Evolutionary conservation across 2,888 invertebrate genomes (phyloP).

Genomic region (Dryobota labecula): DNA sequence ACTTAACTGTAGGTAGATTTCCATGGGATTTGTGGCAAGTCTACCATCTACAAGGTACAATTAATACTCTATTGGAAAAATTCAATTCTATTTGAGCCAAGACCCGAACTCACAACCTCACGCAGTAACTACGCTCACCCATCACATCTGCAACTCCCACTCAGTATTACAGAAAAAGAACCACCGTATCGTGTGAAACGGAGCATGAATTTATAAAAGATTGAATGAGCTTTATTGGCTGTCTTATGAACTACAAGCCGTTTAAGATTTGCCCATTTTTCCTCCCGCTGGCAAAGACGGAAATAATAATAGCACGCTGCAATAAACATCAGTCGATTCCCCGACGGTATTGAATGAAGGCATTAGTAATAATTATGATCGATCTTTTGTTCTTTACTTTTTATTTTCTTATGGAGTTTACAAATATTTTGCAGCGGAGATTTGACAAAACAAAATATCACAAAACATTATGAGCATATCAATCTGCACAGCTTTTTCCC

Average conservation of each 20-base stretch:
- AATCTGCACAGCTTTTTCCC: not conserved
- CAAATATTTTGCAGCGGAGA: not conserved
- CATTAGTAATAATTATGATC: constrained; percentile 43
- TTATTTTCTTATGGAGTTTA: not conserved
- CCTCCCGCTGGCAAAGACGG: not conserved
- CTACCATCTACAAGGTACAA: not conserved
- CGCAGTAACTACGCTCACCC: not conserved
- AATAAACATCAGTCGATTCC: constrained; percentile 58
- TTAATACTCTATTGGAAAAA: not conserved
- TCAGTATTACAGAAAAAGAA: constrained; percentile 24
- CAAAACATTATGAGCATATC: not conserved
- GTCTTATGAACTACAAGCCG: constrained; percentile 41
- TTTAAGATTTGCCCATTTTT: constrained; percentile 39
- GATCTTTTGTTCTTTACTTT: constrained; percentile 20
- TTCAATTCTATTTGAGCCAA: not conserved
- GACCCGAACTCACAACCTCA: not conserved
- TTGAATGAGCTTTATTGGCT: constrained; percentile 44
- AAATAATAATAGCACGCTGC: constrained; percentile 36
- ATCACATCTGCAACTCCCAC: not conserved
- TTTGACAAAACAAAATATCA: not conserved
- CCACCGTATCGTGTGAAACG: constrained; percentile 14
- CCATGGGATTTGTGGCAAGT: too few species aligned
- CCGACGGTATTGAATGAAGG: constrained; percentile 43
- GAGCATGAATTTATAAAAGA: constrained; percentile 46
- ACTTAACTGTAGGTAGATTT: too few species aligned